Percentiles rank a stretch among this genome's conserved stretches.
Conservation (phyloP, 2,888 invertebrate genomes). For the Oligia latruncula region DNA sequence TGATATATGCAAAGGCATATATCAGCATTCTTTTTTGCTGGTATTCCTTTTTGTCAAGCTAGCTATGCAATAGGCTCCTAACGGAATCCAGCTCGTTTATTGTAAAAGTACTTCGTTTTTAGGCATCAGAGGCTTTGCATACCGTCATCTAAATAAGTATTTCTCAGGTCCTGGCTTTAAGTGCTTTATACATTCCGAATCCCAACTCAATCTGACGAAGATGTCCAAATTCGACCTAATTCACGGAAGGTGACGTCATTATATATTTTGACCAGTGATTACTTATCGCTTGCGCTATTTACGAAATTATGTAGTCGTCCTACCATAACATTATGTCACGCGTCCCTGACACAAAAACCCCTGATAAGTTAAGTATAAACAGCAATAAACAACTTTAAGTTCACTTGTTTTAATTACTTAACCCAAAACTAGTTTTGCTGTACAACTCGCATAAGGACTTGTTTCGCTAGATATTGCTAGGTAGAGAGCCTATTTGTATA, state of each 20-base stretch:
- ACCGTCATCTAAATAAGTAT: background rate
- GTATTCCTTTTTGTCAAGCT: background rate
- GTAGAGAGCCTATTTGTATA: background rate
- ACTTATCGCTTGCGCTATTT: conserved; percentile 19
- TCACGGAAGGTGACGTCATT: background rate
- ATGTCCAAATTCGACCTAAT: background rate
- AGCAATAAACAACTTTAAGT: conserved; percentile 12
- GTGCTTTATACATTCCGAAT: background rate
- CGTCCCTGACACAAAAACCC: conserved; percentile 43
- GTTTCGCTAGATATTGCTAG: background rate
- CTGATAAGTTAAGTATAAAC: conserved; percentile 24
- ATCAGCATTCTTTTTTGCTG: no score
- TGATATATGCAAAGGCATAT: no score
- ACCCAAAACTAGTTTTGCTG: conserved; percentile 15
- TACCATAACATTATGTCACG: conserved; percentile 39
- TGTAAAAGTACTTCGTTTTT: background rate
- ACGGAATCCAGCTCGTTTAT: no score
- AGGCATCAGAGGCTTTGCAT: background rate
- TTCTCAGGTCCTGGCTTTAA: background rate
- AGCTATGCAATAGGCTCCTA: background rate
- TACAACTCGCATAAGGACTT: background rate
- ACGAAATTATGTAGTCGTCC: conserved; percentile 19
- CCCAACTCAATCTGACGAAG: background rate
- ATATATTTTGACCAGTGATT: conserved; percentile 7
- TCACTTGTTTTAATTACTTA: conserved; percentile 14